Base-by-base conservation (phyloP, 2,888 invertebrate genomes). In the Carabus problematicus region DNA sequence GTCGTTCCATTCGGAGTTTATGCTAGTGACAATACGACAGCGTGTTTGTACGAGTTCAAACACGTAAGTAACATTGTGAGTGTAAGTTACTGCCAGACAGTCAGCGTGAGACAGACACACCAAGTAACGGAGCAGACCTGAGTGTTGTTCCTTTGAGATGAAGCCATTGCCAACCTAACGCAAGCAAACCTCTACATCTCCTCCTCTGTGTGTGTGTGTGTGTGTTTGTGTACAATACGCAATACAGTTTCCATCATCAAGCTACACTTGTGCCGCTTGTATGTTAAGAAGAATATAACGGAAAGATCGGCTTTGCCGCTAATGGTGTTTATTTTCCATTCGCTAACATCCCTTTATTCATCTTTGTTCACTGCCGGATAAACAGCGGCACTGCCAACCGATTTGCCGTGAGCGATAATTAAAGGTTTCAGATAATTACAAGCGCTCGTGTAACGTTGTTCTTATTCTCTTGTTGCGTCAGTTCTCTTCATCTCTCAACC, bases 341-440 rank as follows among this genome's bases (percentile, higher is more conserved):
- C 70, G 71, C 72, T 71, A 72, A 73, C 72, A 71, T 72, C 71
- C 72, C 72, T 74, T 74, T 70, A 70, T 70, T 60, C 66, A 61
- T 70, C 70, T 66, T 70, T 66, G 66, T 70, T 70, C 56, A 70
- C 56, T 64, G 47, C 58, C 49, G 59, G 68, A 68, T 71, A 71
- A 71, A 71, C 52, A 45, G 71, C 58, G 41, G 71, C 66, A 73
- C 62, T 58, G 59, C 11, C 61, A 54, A 40, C 41, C 47, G 70
- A 72, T 70, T 59, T 59, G 74, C 78, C 73, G 62, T 42, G 29
- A 74, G 78, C 76, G 74, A 76, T 77, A 77, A 78, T 77, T 78
- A 77, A 76, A 77, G 76, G 76, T 77, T 77, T 74, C 75, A 72
- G 75, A 77, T 76, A 76, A 78, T 77, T 77, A 76, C 74, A 73